Conservation (phyloP, 1,140 invertebrate species). For the Dendrolimus kikuchii region DNA sequence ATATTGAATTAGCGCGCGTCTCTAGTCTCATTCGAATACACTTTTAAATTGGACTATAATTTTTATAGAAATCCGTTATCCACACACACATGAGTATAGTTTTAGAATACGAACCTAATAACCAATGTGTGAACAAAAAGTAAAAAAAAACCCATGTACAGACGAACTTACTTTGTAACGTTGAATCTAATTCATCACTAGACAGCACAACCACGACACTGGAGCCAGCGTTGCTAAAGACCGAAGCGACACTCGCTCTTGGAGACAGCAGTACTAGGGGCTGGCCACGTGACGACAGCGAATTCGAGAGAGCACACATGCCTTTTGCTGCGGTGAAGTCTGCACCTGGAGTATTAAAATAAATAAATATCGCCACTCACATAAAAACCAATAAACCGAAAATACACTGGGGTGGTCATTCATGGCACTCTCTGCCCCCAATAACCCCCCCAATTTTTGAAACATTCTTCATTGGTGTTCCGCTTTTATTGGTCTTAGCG, state of each 20-base stretch:
- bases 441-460: too few relatives aligned
- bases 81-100: too few relatives aligned
- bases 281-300: conserved; percentile 80
- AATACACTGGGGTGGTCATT: neutral
- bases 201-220: conserved; percentile 50
- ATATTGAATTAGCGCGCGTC: too few relatives aligned
- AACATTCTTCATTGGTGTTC: too few relatives aligned
- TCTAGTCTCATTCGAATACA: too few relatives aligned
- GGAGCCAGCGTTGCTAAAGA: conserved; percentile 56
- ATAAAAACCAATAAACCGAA: neutral
- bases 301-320: conserved; percentile 81
- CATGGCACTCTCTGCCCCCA: conserved; percentile 1
- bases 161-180: conserved; percentile 44
- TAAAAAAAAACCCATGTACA: neutral
- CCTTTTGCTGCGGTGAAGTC: conserved; percentile 92
- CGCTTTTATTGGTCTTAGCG: too few relatives aligned
- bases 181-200: conserved; percentile 43
- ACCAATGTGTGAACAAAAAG: too few relatives aligned
- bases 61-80: too few relatives aligned
- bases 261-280: conserved; percentile 72
- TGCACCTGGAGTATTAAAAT: conserved; percentile 70
- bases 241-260: conserved; percentile 48
- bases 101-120: too few relatives aligned
- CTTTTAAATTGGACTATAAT: too few relatives aligned
- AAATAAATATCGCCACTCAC: neutral